These are phyloP conservation scores for Podiceps cristatus DNA, from an alignment of 2,113 vertebrate genomes.

Conservation along the genomic window DNA sequence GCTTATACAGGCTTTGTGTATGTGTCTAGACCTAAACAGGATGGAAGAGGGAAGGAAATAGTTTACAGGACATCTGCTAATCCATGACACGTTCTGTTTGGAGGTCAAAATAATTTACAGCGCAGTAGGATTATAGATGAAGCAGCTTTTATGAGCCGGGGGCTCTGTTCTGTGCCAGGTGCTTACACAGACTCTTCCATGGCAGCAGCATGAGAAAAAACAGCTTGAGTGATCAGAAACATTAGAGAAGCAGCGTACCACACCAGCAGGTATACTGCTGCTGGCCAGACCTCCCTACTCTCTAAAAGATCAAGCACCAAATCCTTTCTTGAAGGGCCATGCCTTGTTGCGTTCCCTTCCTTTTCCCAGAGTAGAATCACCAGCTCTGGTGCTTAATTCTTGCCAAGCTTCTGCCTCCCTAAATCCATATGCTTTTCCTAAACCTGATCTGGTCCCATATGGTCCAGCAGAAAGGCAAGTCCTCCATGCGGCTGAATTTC, in stretches of 20 bases:
- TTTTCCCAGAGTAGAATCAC: neutral
- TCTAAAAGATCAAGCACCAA: neutral
- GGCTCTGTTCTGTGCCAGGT: neutral
- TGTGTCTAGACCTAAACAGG: neutral
- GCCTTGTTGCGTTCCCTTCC: neutral
- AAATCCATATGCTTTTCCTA: neutral
- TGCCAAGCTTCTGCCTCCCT: neutral
- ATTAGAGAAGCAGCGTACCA: neutral
- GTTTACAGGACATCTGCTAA: neutral
- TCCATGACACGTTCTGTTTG: neutral
- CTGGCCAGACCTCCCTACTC: neutral
- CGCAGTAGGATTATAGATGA: neutral
- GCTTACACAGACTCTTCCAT: neutral
- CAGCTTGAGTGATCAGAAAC: neutral
- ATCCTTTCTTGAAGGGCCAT: neutral
- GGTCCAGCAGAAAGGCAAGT: neutral
- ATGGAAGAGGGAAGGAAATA: neutral
- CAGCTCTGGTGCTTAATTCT: neutral
- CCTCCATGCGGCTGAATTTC: neutral
- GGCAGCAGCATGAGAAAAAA: neutral
- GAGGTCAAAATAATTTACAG: neutral
- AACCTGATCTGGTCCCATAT: fast-evolving
- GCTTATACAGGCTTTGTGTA: neutral
- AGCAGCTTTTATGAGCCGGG: neutral
- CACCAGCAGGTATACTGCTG: neutral